Evolutionary conservation across 2,113 vertebrate species (phyloP).

Genomic region (Oxyruncus cristatus): DNA sequence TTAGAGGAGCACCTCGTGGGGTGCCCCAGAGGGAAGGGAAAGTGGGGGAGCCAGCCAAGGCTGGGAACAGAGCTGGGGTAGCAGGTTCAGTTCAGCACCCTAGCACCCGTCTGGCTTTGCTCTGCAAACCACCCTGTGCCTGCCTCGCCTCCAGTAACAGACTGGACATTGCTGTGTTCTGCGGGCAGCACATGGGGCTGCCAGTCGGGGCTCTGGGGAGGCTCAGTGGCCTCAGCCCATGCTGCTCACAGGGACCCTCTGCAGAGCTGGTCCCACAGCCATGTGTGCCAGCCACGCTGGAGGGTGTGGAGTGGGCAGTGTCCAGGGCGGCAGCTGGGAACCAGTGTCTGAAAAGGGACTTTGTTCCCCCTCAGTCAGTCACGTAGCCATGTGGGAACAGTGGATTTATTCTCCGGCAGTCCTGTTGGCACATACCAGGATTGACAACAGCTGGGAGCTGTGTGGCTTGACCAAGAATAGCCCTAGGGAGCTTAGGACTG

Average conservation of each 20-base stretch:
- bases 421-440: conserved; percentile 18
- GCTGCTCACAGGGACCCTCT: not conserved
- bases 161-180: not conserved
- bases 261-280: not conserved
- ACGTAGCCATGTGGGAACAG: conserved; percentile 41
- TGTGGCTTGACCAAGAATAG: conserved; percentile 44
- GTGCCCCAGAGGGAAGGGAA: not conserved
- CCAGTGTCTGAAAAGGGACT: not conserved
- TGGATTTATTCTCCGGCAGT: conserved; percentile 14
- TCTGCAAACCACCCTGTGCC: fast-evolving
- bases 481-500: not conserved
- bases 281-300: fast-evolving
- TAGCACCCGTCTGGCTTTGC: fast-evolving
- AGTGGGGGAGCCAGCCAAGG: not conserved
- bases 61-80: not conserved
- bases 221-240: fast-evolving
- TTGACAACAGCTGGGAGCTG: conserved; percentile 59
- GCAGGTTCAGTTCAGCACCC: too few relatives aligned
- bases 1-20: fast-evolving
- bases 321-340: conserved; percentile 1
- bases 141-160: not conserved
- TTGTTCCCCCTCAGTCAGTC: conserved; percentile 26
- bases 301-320: not conserved
- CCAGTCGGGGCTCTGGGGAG: fast-evolving
- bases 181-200: not conserved